Evolutionary conservation across 2,797 vertebrate species (phyloP).

Genomic region (Kryptolebias ocellatus): DNA sequence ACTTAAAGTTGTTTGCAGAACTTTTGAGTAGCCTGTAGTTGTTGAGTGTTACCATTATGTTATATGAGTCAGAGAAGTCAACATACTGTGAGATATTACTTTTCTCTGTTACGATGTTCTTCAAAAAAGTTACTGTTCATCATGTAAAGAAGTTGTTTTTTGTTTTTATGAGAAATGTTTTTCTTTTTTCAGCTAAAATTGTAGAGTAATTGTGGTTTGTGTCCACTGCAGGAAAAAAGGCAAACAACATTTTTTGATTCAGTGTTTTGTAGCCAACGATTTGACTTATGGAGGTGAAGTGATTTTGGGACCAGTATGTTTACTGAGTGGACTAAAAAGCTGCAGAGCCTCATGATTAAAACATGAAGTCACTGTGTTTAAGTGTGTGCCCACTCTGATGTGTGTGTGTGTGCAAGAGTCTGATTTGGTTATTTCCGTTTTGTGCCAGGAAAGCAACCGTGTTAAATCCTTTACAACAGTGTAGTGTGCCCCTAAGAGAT

Average conservation of each 20-base stretch:
- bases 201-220: background rate
- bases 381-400: constrained; percentile 26
- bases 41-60: background rate
- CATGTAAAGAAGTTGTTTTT: too few relatives aligned
- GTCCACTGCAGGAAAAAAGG: constrained; percentile 1
- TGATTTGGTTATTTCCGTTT: constrained; percentile 46
- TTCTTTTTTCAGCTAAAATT: background rate
- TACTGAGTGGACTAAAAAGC: constrained; percentile 52
- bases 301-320: constrained; percentile 38
- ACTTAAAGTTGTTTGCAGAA: too few relatives aligned
- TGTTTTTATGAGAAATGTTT: background rate
- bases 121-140: too few relatives aligned
- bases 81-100: background rate
- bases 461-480: constrained; percentile 54
- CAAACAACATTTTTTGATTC: constrained; percentile 1
- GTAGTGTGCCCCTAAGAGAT: constrained; percentile 26
- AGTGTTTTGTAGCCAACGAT: constrained; percentile 14
- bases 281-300: constrained; percentile 17
- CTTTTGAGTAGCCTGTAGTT: background rate
- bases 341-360: constrained; percentile 59
- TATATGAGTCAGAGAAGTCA: background rate
- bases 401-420: constrained; percentile 18
- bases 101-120: too few relatives aligned
- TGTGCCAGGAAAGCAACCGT: constrained; percentile 49
- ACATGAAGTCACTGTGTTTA: constrained; percentile 50